Evolutionary conservation across 2,888 invertebrate genomes (phyloP).

Genomic region (Julus scanicus): DNA sequence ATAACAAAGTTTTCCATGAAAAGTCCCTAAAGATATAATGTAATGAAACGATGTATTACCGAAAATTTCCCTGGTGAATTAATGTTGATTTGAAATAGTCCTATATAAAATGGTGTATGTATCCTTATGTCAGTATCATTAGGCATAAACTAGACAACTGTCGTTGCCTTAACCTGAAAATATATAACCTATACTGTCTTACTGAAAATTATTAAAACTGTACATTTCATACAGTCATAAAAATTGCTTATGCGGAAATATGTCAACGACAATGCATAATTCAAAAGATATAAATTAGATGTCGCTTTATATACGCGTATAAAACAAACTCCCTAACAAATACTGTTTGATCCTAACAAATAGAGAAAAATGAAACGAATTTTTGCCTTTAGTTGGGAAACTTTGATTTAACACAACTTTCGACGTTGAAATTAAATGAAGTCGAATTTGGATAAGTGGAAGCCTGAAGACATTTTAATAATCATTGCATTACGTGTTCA

Average conservation of each 20-base stretch:
- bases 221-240: not conserved
- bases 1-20: not conserved
- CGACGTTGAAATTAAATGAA: too few species aligned
- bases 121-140: not conserved
- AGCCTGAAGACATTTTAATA: too few species aligned
- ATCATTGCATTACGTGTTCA: too few species aligned
- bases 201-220: not conserved
- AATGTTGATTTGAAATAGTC: conserved; percentile 29
- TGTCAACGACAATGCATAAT: conserved; percentile 8
- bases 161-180: not conserved
- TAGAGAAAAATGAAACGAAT: not conserved
- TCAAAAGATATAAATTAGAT: not conserved
- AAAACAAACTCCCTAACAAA: not conserved
- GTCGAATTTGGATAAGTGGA: too few species aligned
- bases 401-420: too few species aligned
- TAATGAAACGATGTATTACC: conserved; percentile 21
- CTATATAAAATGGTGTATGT: not conserved
- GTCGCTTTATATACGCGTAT: not conserved
- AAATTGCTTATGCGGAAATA: not conserved
- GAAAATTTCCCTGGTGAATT: conserved; percentile 6
- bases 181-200: not conserved
- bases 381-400: not conserved
- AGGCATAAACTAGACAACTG: not conserved
- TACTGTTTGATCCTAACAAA: not conserved
- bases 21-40: not conserved